phyloP scores from a whole-genome alignment of 2,797 vertebrate species.

The Setipinna tenuifilis region DNA sequence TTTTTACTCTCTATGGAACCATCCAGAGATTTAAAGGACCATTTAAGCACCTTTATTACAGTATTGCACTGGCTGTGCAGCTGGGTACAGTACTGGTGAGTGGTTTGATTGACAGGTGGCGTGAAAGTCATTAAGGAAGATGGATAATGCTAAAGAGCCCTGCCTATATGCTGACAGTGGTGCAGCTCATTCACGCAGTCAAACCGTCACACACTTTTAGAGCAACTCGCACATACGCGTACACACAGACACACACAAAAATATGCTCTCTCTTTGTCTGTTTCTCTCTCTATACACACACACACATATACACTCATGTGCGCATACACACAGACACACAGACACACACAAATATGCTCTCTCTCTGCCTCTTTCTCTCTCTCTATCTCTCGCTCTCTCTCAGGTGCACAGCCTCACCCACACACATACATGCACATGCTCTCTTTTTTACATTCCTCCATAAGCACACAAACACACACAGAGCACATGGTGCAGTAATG shows the following conservation, averaged over 20 bases:
- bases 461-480: background rate
- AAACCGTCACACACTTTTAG: constrained; percentile 41
- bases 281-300: too few species aligned
- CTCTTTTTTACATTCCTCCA: too few species aligned
- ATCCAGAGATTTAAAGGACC: too few species aligned
- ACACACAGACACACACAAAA: background rate
- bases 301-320: background rate
- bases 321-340: background rate
- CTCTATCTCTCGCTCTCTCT: background rate
- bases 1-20: too few species aligned
- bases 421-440: background rate
- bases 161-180: constrained; percentile 67
- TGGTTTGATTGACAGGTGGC: constrained; percentile 64
- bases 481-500: background rate
- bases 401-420: background rate
- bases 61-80: too few species aligned
- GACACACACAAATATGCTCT: background rate
- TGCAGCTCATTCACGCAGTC: constrained; percentile 55
- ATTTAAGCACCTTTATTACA: too few species aligned
- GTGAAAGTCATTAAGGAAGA: constrained; percentile 68
- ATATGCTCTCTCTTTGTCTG: too few species aligned
- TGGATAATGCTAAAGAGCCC: constrained; percentile 66
- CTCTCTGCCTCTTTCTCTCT: constrained; percentile 28
- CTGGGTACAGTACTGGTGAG: constrained; percentile 38
- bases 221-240: constrained; percentile 13